Evolutionary conservation across 2,888 invertebrate species (phyloP).

Genomic region (Drosophila picticornis): DNA sequence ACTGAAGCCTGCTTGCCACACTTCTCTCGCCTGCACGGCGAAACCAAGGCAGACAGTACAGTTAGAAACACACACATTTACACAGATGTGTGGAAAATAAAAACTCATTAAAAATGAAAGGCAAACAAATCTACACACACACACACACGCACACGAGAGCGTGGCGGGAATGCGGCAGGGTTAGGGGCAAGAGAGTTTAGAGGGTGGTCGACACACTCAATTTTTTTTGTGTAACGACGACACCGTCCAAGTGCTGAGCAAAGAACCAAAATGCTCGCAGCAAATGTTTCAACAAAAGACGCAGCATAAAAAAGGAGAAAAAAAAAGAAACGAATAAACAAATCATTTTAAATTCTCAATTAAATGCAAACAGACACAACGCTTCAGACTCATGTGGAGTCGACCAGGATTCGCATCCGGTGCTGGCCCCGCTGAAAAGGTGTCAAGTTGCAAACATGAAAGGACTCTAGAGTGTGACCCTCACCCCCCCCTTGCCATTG

Average conservation of each 20-base stretch:
- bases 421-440: slow-evolving; percentile 56
- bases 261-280: slow-evolving; percentile 72
- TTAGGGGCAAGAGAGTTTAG: background rate
- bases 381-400: slow-evolving; percentile 12
- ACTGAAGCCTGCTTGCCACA: slow-evolving; percentile 2
- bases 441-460: slow-evolving; percentile 74
- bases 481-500: slow-evolving; percentile 26
- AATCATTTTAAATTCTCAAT: slow-evolving; percentile 83
- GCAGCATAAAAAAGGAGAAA: slow-evolving; percentile 41
- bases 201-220: slow-evolving; percentile 23
- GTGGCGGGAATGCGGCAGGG: background rate
- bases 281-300: slow-evolving; percentile 75
- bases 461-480: slow-evolving; percentile 56
- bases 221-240: slow-evolving; percentile 39
- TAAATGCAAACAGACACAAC: slow-evolving; percentile 65
- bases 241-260: slow-evolving; percentile 61
- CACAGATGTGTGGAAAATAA: slow-evolving; percentile 61
- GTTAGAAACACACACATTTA: slow-evolving; percentile 34
- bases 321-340: slow-evolving; percentile 72
- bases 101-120: slow-evolving; percentile 75
- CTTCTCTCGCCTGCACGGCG: background rate
- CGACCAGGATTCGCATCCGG: slow-evolving; percentile 26
- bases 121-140: slow-evolving; percentile 42
- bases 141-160: slow-evolving; percentile 21
- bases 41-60: slow-evolving; percentile 44